Evolutionary conservation across 2,113 vertebrate species (phyloP).

Genomic region (Hippocampus abdominalis): DNA sequence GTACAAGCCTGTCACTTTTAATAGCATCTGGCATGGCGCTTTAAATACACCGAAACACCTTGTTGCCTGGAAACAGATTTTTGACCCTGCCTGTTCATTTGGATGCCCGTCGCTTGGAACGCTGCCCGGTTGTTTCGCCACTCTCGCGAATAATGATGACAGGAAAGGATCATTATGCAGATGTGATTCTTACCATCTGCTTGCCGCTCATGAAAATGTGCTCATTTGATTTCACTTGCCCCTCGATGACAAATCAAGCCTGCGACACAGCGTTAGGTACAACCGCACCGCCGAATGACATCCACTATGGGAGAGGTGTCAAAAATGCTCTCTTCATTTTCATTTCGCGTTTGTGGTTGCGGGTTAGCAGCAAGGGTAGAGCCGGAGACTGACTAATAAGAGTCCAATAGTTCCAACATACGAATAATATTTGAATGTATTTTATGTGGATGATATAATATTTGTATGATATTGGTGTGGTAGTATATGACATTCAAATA

Average conservation of each 20-base stretch:
- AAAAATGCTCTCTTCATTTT: neutral
- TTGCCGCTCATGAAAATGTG: constrained; percentile 24
- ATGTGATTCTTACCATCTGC: constrained; percentile 62
- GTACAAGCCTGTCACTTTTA: constrained; percentile 51
- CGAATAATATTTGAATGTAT: too few species aligned
- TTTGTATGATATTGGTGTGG: too few species aligned
- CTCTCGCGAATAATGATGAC: constrained; percentile 55
- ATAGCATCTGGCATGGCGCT: constrained; percentile 52
- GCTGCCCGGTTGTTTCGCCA: constrained; percentile 54
- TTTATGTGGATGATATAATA: too few species aligned
- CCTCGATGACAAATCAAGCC: neutral
- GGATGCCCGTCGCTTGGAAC: constrained; percentile 59
- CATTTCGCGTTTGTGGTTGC: neutral
- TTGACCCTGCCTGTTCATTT: constrained; percentile 65
- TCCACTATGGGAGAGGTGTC: neutral
- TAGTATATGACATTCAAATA: too few species aligned
- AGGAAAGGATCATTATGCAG: constrained; percentile 61
- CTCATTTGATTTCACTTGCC: constrained; percentile 11
- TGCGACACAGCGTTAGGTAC: neutral
- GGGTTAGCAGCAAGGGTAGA: neutral
- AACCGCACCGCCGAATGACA: neutral
- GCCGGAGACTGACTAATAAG: too few species aligned
- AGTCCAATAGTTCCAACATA: too few species aligned
- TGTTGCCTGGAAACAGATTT: constrained; percentile 69
- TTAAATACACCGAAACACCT: constrained; percentile 53